Base-by-base conservation (phyloP, 1,140 invertebrate genomes). In the Agrilus planipennis region DNA sequence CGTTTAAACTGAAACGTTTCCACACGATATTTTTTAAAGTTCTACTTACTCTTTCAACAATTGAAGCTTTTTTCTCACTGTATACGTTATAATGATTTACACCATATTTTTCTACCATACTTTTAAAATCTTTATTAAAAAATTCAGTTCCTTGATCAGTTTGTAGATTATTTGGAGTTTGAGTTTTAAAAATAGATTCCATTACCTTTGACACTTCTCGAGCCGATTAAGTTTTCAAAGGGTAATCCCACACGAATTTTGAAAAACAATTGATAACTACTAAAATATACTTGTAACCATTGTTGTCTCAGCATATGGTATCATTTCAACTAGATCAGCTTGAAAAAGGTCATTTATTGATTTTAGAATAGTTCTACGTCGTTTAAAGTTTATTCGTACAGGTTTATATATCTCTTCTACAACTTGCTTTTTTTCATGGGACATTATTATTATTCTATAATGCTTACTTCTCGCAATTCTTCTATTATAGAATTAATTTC, bases 161-260 rank as follows among this genome's bases (percentile, higher is more conserved):
- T 38, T 53, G 53, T 15, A 55, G 14, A 42, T 48, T 31, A 14
- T 30, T 34, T n/a, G 43, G 43, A 6, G n/a, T 9, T 15, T 32
- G 10, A 18, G 46, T 43, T 42, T 42, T 28, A 19, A 60, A 46
- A 55, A 63, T 31, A 49, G 49, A 34, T 41, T 43, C 30, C 51
- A 58, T 45, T 29, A 44, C 49, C 16, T 35, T 31, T 15, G 45
- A 30, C n/a, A 62, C 47, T 25, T 56, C 47, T 1, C 20, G 21
- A 9, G 20, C 47, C 16, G 41, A 41, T 57, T 72, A 72, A 10
- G 44, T 58, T 60, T 67, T 67, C 17, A 71, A n/a, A 4, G 64
- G 58, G 16, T 58, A 29, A 12, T 55, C 57, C 58, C 57, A 71
- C 15, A 62, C 60, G 50, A 53, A 63, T 54, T 68, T 70, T 37